Conservation (phyloP, 1,140 invertebrate species). For the Bombus vancouverensis region DNA sequence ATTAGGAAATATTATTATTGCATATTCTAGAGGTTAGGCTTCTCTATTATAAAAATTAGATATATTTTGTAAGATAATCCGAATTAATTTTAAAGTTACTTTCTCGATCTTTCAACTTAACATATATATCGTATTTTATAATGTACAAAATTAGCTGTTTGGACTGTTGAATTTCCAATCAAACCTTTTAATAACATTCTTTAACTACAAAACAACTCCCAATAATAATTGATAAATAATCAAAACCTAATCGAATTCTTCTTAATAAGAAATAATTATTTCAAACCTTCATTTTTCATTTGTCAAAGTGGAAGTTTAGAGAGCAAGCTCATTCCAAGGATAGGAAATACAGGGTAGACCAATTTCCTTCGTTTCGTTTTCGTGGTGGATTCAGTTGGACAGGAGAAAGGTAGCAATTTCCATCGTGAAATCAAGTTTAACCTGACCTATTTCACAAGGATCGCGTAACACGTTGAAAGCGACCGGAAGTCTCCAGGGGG, state of each 20-base stretch:
- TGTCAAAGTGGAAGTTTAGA: background rate
- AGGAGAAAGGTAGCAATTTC: constrained; percentile 38
- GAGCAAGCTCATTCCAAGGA: background rate
- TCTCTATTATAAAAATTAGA: background rate
- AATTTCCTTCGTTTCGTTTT: constrained; percentile 36
- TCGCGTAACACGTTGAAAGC: too few relatives aligned
- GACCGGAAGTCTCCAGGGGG: background rate
- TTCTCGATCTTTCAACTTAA: too few relatives aligned
- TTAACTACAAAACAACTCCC: background rate
- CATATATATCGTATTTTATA: too few relatives aligned
- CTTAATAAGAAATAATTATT: background rate
- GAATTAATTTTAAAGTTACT: background rate
- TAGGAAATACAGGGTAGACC: constrained; percentile 13
- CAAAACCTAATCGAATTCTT: background rate
- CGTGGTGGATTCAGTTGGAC: constrained; percentile 10
- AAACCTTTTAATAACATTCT: too few relatives aligned
- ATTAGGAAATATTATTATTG: too few relatives aligned
- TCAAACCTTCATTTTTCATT: background rate
- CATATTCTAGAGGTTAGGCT: background rate
- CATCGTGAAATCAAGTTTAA: constrained; percentile 25
- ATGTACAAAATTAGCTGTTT: too few relatives aligned
- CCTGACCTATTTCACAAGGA: constrained; percentile 21
- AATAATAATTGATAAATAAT: background rate
- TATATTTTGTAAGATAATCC: too few relatives aligned
- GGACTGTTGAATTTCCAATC: too few relatives aligned